Evolutionary conservation across 2,113 vertebrate species (phyloP).

Genomic region (Serinus canaria): DNA sequence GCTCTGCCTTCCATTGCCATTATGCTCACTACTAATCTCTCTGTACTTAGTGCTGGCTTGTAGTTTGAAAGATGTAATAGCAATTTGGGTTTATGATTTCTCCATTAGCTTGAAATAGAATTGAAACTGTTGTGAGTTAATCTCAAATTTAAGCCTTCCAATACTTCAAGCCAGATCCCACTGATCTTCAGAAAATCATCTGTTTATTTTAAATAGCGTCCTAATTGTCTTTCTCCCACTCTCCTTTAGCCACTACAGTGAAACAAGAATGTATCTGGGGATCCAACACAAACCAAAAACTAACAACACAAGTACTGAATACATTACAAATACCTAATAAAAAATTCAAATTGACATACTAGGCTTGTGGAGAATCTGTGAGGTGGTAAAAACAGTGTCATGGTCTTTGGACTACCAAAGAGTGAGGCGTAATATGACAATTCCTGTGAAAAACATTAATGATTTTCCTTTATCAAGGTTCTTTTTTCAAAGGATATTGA

Average conservation of each 20-base stretch:
- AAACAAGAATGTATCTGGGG: background rate
- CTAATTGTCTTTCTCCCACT: background rate
- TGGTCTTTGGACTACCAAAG: background rate
- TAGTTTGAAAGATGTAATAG: slow-evolving; percentile 60
- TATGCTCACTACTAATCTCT: slow-evolving; percentile 43
- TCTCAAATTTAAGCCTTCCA: slow-evolving; percentile 22
- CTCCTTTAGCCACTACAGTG: background rate
- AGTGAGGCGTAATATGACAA: background rate
- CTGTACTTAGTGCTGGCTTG: slow-evolving; percentile 10
- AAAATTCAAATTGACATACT: background rate
- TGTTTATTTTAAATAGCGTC: background rate
- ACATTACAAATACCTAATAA: background rate
- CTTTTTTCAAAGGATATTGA: background rate
- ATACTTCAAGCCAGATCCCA: slow-evolving; percentile 15
- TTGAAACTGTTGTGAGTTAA: slow-evolving; percentile 27
- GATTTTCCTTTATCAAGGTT: background rate
- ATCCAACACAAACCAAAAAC: background rate
- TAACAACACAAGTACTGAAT: background rate
- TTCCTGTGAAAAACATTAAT: background rate
- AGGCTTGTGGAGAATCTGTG: background rate
- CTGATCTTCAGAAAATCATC: background rate
- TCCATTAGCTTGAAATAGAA: slow-evolving; percentile 42
- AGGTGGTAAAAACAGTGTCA: background rate
- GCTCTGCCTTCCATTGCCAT: background rate
- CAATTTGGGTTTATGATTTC: slow-evolving; percentile 66